Evolutionary conservation across 2,888 invertebrate genomes (phyloP), one percentile per base, ranked within the genome.

Genomic region (Leucophenga montana): DNA sequence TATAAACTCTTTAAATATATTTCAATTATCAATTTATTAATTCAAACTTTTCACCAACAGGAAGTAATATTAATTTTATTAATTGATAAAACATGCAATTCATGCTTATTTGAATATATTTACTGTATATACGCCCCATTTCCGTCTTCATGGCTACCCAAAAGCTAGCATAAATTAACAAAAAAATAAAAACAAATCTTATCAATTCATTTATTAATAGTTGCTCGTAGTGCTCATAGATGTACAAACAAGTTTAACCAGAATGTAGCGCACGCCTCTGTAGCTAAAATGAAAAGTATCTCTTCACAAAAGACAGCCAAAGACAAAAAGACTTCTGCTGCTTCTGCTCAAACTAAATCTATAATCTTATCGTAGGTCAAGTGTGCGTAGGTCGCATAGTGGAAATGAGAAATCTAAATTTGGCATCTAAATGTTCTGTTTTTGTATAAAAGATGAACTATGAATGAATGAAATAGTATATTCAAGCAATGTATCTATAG

Each of bases 11-110:
- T n/a, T 50, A 18, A 14, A 1, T 31, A 16, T 13, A 18, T 59
- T 27, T 54, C 20, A 9, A 31, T 22, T 57, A 68, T 20, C 77
- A 72, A 73, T 71, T 54, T 22, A 18, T 18, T 18, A 3, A 20
- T 54, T 11, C 22, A 20, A 20, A 1, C 14, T 50, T 50, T 16
- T 50, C 18, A 14, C 22, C 5, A 54, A 18, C 54, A 22, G 54
- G 22, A 54, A 54, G 18, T 18, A 18, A 54, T 54, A 54, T 18
- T 54, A 22, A 22, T 54, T 54, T 54, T 8, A 54, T 54, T 18
- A 20, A 54, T 14, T n/a, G n/a, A 16, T 39, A 39, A 39, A 11
- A 39, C 11, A 39, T 5, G 33, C 33, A 33, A 33, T 5, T 33
- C 33, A 33, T 39, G 9, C 8, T 39, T 39, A 39, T 39, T 54